phyloP scores from a whole-genome alignment of 2,888 invertebrate genomes.

The Napeogenes sylphis region DNA sequence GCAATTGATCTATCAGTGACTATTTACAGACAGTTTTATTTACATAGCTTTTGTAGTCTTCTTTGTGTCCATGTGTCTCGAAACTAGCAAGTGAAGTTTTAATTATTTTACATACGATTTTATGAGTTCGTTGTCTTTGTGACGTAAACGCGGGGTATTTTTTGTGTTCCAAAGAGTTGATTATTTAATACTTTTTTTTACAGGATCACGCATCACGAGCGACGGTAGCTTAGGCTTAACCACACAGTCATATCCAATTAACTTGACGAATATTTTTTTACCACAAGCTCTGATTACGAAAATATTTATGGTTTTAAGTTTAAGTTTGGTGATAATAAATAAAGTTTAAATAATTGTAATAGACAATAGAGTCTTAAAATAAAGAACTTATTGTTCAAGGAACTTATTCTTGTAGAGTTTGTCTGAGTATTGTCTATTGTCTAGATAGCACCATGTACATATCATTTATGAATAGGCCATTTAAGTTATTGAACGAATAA shows the following conservation, averaged over 20 bases:
- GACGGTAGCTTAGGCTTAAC: slow-evolving; percentile 25
- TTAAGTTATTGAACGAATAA: slow-evolving; percentile 71
- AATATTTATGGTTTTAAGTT: not conserved
- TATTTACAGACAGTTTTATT: not conserved
- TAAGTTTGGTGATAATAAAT: not conserved
- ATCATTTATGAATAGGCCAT: slow-evolving; percentile 45
- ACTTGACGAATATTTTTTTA: not conserved
- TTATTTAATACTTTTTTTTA: slow-evolving; percentile 49
- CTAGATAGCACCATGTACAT: slow-evolving; percentile 12
- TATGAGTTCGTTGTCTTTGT: slow-evolving; percentile 74
- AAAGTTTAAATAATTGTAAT: not conserved
- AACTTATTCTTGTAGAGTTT: not conserved
- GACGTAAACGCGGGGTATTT: slow-evolving; percentile 60
- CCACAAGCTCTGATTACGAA: not conserved
- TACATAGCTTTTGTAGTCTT: not conserved
- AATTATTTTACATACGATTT: slow-evolving; percentile 54
- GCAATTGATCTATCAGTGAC: not conserved
- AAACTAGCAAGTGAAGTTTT: slow-evolving; percentile 38
- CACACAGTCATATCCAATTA: not conserved
- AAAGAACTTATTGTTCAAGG: not conserved
- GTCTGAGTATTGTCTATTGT: slow-evolving; percentile 11
- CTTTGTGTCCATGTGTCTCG: slow-evolving; percentile 24
- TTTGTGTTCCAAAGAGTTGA: slow-evolving; percentile 50
- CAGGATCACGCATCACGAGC: slow-evolving; percentile 46
- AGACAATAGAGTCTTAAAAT: not conserved